Evolutionary conservation across 2,113 vertebrate genomes (phyloP).

Genomic region (Poeciliopsis retropinna): DNA sequence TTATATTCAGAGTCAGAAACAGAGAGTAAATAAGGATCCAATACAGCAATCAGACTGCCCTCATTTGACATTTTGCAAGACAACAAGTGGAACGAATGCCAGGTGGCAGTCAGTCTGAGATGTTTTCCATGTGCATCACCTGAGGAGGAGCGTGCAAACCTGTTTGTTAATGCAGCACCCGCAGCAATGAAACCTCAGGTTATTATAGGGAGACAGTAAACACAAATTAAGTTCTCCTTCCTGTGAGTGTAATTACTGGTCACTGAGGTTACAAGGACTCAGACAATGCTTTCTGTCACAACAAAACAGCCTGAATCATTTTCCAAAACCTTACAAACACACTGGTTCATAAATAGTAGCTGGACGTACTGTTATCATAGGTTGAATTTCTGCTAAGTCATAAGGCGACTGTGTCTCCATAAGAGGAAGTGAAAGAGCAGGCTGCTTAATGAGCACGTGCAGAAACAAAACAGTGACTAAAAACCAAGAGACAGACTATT

Average conservation of each 20-base stretch:
- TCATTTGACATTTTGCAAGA: neutral
- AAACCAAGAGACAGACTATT: conserved; percentile 21
- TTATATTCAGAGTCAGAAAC: neutral
- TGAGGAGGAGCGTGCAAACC: neutral
- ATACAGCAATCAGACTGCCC: neutral
- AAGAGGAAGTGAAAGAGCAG: conserved; percentile 63
- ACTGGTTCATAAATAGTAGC: conserved; percentile 8
- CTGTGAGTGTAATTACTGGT: conserved; percentile 31
- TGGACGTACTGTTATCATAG: neutral
- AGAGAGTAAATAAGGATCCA: too few relatives aligned
- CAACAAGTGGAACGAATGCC: neutral
- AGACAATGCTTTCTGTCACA: conserved; percentile 27
- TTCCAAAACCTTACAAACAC: conserved; percentile 15
- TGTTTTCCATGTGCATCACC: neutral
- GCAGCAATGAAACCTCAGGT: conserved; percentile 40
- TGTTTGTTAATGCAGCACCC: conserved; percentile 25
- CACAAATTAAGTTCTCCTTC: conserved; percentile 33
- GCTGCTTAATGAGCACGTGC: conserved; percentile 43
- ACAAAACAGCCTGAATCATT: conserved; percentile 31
- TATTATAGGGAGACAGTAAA: conserved; percentile 5
- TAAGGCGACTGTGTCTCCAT: conserved; percentile 11
- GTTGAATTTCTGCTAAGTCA: conserved; percentile 52
- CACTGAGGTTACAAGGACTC: conserved; percentile 22
- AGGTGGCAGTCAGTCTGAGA: neutral
- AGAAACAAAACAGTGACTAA: conserved; percentile 50